A percentile compares a stretch with the other conserved stretches of the same genome.
Conservation (phyloP, 2,113 vertebrate species). For the Channa maculata region DNA sequence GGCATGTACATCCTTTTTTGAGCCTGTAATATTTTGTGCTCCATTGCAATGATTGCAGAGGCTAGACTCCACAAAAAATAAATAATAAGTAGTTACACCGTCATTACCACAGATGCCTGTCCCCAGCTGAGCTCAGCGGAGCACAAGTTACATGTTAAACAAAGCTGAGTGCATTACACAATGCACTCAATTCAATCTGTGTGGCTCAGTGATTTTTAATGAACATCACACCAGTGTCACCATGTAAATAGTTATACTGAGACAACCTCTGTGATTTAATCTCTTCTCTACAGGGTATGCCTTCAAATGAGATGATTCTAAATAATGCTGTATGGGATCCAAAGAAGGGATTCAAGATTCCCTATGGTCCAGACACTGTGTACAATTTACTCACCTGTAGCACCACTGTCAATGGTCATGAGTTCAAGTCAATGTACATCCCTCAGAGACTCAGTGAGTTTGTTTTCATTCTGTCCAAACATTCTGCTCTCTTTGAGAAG, state of each 20-base stretch:
- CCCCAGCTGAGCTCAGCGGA: constrained; percentile 53
- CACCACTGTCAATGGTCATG: constrained; percentile 56
- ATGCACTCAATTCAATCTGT: constrained; percentile 29
- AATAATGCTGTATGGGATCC: constrained; percentile 84
- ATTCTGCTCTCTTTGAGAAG: background rate
- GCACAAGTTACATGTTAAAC: constrained; percentile 51
- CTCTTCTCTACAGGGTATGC: constrained; percentile 19
- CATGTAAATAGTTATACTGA: constrained; percentile 11
- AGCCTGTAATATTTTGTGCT: constrained; percentile 34
- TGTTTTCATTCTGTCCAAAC: background rate
- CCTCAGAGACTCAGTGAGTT: constrained; percentile 82
- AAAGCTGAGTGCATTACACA: constrained; percentile 31
- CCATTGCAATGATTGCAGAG: constrained; percentile 43
- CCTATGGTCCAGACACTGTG: constrained; percentile 50
- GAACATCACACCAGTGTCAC: constrained; percentile 12
- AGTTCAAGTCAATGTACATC: constrained; percentile 77
- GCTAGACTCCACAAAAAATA: constrained; percentile 32
- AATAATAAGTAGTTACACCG: constrained; percentile 40
- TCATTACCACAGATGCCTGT: constrained; percentile 30
- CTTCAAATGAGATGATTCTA: background rate
- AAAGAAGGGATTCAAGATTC: constrained; percentile 85
- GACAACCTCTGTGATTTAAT: background rate
- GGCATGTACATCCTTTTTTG: constrained; percentile 56
- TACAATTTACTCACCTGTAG: constrained; percentile 77
- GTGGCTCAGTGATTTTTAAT: constrained; percentile 41